phyloP scores from a whole-genome alignment of 2,113 vertebrate species.

The Thunnus thynnus region DNA sequence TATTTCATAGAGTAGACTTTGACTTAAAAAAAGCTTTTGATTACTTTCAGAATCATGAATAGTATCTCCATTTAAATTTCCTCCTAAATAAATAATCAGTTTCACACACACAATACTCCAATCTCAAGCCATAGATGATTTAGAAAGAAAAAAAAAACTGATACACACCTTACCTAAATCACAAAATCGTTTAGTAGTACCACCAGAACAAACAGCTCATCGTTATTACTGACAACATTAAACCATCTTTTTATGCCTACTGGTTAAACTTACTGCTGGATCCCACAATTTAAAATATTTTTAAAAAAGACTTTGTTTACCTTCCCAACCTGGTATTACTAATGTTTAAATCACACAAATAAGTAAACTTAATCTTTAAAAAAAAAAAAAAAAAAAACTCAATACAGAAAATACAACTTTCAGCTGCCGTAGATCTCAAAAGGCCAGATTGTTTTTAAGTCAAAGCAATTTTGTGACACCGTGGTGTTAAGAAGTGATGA shows the following conservation, averaged over 20 bases:
- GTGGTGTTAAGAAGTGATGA: background rate
- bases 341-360: constrained; percentile 16
- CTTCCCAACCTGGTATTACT: background rate
- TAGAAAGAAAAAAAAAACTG: constrained; percentile 16
- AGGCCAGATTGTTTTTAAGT: constrained; percentile 30
- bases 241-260: background rate
- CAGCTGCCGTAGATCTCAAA: constrained; percentile 59
- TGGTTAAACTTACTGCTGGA: constrained; percentile 16
- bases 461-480: background rate
- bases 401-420: background rate
- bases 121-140: constrained; percentile 36
- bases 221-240: constrained; percentile 39
- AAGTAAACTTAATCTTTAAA: background rate
- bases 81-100: constrained; percentile 66
- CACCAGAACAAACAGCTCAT: constrained; percentile 59
- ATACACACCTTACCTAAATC: constrained; percentile 36
- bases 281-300: background rate
- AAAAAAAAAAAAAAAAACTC: constrained; percentile 12
- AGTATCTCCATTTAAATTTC: constrained; percentile 35
- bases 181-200: constrained; percentile 51
- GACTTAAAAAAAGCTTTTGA: constrained; percentile 48
- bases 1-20: constrained; percentile 25
- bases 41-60: constrained; percentile 36
- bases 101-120: constrained; percentile 32
- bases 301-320: background rate